phyloP scores from a whole-genome alignment of 2,888 invertebrate genomes.

The Panzeria rudis region DNA sequence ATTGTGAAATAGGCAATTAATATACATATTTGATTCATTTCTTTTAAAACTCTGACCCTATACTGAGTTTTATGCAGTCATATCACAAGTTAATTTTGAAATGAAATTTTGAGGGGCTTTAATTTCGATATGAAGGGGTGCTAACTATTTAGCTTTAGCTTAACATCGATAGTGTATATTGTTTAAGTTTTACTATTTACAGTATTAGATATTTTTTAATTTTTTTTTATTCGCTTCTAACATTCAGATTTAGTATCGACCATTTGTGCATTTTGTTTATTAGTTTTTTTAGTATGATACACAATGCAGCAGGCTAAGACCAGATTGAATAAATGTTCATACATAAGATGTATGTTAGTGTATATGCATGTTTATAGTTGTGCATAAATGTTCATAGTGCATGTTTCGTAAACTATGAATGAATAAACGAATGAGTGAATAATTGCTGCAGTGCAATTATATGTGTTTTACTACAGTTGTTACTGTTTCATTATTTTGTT shows the following conservation, averaged over 20 bases:
- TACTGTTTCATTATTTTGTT: slow-evolving; percentile 56
- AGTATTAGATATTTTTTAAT: neutral
- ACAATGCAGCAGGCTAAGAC: slow-evolving; percentile 68
- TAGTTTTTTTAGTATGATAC: slow-evolving; percentile 70
- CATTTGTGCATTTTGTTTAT: slow-evolving; percentile 72
- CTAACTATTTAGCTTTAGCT: slow-evolving; percentile 36
- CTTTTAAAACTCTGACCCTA: slow-evolving; percentile 12
- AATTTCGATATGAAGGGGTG: slow-evolving; percentile 45
- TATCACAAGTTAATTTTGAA: slow-evolving; percentile 36
- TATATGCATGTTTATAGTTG: neutral
- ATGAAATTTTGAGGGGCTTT: neutral
- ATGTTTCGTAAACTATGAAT: slow-evolving; percentile 64
- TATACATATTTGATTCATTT: neutral
- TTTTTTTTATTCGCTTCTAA: slow-evolving; percentile 21
- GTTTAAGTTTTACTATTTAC: slow-evolving; percentile 53
- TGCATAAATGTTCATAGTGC: slow-evolving; percentile 44
- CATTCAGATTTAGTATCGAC: slow-evolving; percentile 67
- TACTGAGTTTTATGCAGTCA: slow-evolving; percentile 31
- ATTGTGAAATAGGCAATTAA: too few relatives aligned
- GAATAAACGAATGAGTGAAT: slow-evolving; percentile 68
- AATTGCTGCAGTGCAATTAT: slow-evolving; percentile 71
- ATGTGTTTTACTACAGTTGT: slow-evolving; percentile 63
- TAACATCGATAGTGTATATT: slow-evolving; percentile 50
- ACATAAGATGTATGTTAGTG: slow-evolving; percentile 22
- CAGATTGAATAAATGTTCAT: slow-evolving; percentile 61